Evolutionary conservation across 2,113 vertebrate species (phyloP).

Genomic region (Egretta garzetta): DNA sequence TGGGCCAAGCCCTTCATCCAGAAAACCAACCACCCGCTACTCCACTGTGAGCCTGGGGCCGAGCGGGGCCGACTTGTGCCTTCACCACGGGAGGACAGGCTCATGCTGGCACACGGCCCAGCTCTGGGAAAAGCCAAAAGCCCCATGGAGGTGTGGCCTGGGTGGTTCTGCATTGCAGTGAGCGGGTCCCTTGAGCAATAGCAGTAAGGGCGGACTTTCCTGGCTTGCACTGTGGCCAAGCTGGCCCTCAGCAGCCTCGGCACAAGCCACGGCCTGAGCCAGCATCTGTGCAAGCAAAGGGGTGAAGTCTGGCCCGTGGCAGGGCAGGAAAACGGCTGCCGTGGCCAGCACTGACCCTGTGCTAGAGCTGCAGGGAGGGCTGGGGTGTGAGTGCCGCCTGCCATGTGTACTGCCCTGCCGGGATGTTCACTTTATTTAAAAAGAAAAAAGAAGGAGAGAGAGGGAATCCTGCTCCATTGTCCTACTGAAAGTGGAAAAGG

Average conservation of each 20-base stretch:
- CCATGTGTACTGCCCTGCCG: not conserved
- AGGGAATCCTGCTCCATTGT: constrained; percentile 52
- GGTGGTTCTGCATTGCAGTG: not conserved
- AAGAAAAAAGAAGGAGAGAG: not conserved
- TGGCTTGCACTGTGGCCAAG: not conserved
- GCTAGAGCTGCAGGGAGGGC: not conserved
- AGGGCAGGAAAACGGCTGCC: not conserved
- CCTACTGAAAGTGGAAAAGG: constrained; percentile 12
- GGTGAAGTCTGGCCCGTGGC: fast-evolving
- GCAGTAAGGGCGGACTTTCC: not conserved
- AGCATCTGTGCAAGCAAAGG: not conserved
- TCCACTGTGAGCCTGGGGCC: not conserved
- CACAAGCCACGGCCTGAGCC: not conserved
- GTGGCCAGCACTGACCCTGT: not conserved
- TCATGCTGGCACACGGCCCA: fast-evolving
- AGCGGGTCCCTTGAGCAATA: not conserved
- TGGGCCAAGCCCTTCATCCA: not conserved
- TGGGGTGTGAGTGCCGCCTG: not conserved
- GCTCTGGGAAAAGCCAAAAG: not conserved
- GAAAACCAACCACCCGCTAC: not conserved
- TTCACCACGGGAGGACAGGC: not conserved
- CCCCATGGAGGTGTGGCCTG: not conserved
- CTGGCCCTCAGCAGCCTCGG: not conserved
- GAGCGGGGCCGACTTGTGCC: not conserved
- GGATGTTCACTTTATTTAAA: not conserved